Conservation (phyloP, 1,140 invertebrate species). For the Euschistus heros region DNA sequence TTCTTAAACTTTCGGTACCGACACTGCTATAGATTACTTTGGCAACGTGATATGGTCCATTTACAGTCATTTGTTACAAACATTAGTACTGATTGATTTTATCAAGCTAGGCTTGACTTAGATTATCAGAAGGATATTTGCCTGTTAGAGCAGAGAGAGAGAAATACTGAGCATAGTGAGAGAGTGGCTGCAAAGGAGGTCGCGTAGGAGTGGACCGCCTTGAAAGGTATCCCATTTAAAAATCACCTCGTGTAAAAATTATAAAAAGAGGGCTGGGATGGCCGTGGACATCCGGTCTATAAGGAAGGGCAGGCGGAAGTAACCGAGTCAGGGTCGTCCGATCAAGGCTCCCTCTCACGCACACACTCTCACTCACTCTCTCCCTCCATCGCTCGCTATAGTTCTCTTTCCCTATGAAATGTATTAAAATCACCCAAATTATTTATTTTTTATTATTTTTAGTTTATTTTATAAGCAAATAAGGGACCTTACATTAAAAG, state of each 20-base stretch:
- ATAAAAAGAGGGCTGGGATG: conserved; percentile 16
- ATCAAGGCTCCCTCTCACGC: conserved; percentile 5
- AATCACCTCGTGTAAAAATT: conserved; percentile 17
- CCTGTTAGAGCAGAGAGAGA: not conserved
- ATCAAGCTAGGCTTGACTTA: too few species aligned
- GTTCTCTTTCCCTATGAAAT: not conserved
- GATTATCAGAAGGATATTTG: not conserved
- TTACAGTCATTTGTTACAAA: too few species aligned
- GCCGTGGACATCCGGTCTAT: conserved; percentile 8
- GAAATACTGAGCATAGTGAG: not conserved
- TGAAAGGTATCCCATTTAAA: conserved; percentile 11
- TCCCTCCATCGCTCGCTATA: not conserved
- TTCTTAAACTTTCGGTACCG: too few species aligned
- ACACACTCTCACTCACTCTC: conserved; percentile 12
- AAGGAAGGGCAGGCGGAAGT: conserved; percentile 12
- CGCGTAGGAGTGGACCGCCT: conserved; percentile 7
- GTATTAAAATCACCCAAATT: too few species aligned
- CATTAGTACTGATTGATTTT: too few species aligned
- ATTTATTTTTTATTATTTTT: too few species aligned
- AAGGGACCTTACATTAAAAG: too few species aligned
- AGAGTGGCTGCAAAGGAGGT: conserved; percentile 4
- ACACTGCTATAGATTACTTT: too few species aligned
- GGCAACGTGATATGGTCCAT: too few species aligned
- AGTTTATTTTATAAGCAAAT: too few species aligned
- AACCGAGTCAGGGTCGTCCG: not conserved